phyloP scores from a whole-genome alignment of 2,888 invertebrate species.

The Epicampocera succincta region DNA sequence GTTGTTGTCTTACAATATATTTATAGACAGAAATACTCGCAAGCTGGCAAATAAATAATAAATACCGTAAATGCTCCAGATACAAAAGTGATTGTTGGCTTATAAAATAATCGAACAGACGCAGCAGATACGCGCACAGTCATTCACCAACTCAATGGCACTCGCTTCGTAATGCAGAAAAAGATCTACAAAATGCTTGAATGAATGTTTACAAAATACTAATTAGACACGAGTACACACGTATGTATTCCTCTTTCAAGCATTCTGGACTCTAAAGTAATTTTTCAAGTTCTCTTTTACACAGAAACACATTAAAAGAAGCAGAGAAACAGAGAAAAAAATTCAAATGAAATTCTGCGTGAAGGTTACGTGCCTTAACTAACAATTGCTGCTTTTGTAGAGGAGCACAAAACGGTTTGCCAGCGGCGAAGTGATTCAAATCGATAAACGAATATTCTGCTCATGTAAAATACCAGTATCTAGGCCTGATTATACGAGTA shows the following conservation, averaged over 20 bases:
- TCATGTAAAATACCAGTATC: too few species aligned
- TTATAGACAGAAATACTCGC: constrained; percentile 34
- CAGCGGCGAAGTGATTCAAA: too few species aligned
- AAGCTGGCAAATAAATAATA: constrained; percentile 22
- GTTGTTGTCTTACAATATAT: constrained; percentile 33
- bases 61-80: constrained; percentile 65
- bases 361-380: constrained; percentile 68
- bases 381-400: constrained; percentile 60
- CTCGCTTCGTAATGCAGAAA: too few species aligned
- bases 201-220: too few species aligned
- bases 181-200: too few species aligned
- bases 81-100: constrained; percentile 32
- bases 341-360: constrained; percentile 62
- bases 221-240: too few species aligned
- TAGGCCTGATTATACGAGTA: too few species aligned
- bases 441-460: too few species aligned
- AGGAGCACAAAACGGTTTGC: too few species aligned
- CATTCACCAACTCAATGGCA: too few species aligned
- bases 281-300: constrained; percentile 5
- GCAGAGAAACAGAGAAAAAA: constrained; percentile 24
- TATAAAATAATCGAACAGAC: constrained; percentile 33
- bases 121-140: too few species aligned
- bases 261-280: too few species aligned
- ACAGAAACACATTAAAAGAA: constrained; percentile 32
- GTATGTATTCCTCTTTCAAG: background rate